These are phyloP conservation scores for Protula sp. DNA, from an alignment of 2,888 invertebrate genomes.

Conservation along the genomic window DNA sequence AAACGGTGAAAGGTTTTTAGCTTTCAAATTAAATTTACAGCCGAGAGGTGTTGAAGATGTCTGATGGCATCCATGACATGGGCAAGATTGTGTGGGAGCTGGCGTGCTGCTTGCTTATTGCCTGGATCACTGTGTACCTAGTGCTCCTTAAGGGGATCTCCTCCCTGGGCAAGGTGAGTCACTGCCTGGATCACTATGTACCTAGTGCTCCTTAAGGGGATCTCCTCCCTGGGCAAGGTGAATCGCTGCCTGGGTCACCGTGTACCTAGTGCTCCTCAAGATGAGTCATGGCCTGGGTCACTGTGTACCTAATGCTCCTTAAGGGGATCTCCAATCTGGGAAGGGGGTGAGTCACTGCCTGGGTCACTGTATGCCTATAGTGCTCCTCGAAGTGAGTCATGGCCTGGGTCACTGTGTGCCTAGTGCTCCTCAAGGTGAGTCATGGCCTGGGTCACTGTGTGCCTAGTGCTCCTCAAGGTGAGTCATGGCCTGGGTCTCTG, in stretches of 20 bases:
- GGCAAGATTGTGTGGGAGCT: constrained; percentile 42
- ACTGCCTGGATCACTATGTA: constrained; percentile 45
- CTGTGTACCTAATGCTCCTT: constrained; percentile 41
- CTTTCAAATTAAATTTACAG: too few relatives aligned
- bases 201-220: constrained; percentile 43
- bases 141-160: constrained; percentile 48
- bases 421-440: too few relatives aligned
- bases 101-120: constrained; percentile 39
- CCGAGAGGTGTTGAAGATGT: constrained; percentile 35
- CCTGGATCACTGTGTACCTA: constrained; percentile 44
- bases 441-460: too few relatives aligned
- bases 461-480: too few relatives aligned
- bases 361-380: too few relatives aligned
- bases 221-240: constrained; percentile 49
- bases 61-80: constrained; percentile 32
- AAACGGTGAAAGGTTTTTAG: too few relatives aligned
- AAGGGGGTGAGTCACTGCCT: too few relatives aligned
- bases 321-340: constrained; percentile 50
- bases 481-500: too few relatives aligned
- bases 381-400: too few relatives aligned
- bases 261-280: too few relatives aligned
- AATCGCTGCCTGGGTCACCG: too few relatives aligned
- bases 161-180: constrained; percentile 48
- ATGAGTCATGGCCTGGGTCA: constrained; percentile 44
- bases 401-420: too few relatives aligned